A percentile compares a stretch with the other conserved stretches of the same genome.
These are phyloP conservation scores for Apogon hyalosoma DNA, from an alignment of 2,797 vertebrate species.

Conservation along the genomic window DNA sequence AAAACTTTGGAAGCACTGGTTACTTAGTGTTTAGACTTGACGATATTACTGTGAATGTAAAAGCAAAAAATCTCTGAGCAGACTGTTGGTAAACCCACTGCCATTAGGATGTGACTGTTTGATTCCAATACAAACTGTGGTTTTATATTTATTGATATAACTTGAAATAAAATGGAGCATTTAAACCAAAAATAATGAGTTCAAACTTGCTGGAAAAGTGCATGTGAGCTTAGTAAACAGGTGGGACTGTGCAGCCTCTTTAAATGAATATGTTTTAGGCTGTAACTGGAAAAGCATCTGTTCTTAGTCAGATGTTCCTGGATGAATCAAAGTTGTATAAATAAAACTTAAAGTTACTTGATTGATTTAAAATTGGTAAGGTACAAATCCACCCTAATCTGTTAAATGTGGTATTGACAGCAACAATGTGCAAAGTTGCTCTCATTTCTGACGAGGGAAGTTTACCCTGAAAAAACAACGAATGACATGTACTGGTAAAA, in stretches of 20 bases:
- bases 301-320: conserved; percentile 25
- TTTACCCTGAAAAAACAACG: no score
- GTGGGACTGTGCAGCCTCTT: conserved; percentile 16
- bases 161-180: background rate
- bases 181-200: background rate
- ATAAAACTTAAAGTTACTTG: background rate
- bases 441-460: no score
- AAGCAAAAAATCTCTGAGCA: background rate
- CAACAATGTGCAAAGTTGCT: no score
- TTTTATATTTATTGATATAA: conserved; percentile 9
- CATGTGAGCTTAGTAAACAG: background rate
- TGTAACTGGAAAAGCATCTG: conserved; percentile 28
- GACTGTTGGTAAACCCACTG: background rate
- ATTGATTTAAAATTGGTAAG: background rate
- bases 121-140: background rate
- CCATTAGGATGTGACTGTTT: conserved; percentile 1
- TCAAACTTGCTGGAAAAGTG: conserved; percentile 7
- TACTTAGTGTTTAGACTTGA: background rate
- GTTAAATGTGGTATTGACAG: background rate
- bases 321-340: conserved; percentile 18
- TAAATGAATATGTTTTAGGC: conserved; percentile 1
- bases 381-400: background rate
- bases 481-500: no score
- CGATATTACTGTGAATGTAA: conserved; percentile 1
- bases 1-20: conserved; percentile 1